Evolutionary conservation across 2,113 vertebrate genomes (phyloP), one percentile per base, ranked within the genome.

Genomic region (Chionodraco myersi): DNA sequence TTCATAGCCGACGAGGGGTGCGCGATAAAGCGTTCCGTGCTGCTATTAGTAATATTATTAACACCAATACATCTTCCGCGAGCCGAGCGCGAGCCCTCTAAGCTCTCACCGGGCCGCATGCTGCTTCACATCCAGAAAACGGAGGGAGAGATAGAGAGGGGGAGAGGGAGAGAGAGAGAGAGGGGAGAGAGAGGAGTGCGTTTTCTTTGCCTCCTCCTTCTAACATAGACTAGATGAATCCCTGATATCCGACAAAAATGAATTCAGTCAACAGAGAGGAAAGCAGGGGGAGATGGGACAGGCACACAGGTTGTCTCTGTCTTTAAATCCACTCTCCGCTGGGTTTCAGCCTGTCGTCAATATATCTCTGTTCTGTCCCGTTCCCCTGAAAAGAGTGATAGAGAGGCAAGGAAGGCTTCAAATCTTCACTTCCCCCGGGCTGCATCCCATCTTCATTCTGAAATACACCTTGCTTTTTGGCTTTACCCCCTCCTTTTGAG

Each of bases 41-140:
- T 65, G 81, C 82, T 83, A 65, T 82, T 41, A 49, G 84, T 51
- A 11, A 72, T 61, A 69, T 71, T 72, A 82, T 77, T 71, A 72
- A 70, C 90, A 75, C 80, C 77, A 62, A 80, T 63, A 36, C 92
- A 92, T 93, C 89, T 77, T 88, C 82, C 78, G 89, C 86, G 88
- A 89, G 89, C 88, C 86, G 87, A 92, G 88, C 90, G 88, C 87
- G 89, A 93, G 92, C 91, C 92, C 86, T 92, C 91, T 89, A 72
- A 89, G 92, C 92, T 91, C 91, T 92, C 91, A 89, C 91, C 89
- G 91, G 92, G 91, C 92, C 91, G 92, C 92, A 93, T 93, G 92
- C 92, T 93, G 92, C 89, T 90, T 93, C 93, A 93, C 93, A 93
- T 93, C 91, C 93, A 94, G 85, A 88, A 84, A 86, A 86, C 83